Evolutionary conservation across 1,140 invertebrate species (phyloP).

Genomic region (Steinernema khuongi): DNA sequence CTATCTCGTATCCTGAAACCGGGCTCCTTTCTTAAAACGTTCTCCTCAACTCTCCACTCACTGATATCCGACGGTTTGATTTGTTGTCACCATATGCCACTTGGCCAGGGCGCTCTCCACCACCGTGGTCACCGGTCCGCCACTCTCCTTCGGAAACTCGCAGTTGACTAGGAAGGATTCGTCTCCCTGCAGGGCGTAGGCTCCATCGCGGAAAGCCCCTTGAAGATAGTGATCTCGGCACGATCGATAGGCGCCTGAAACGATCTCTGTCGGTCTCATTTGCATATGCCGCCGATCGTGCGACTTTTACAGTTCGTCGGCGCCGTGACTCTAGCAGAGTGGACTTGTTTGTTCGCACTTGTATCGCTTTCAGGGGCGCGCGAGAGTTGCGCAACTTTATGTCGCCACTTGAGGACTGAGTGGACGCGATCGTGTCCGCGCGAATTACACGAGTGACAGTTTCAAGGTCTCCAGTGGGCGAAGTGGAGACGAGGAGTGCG

Average conservation of each 20-base stretch:
- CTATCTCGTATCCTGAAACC: not conserved
- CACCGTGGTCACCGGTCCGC: not conserved
- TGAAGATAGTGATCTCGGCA: slow-evolving; percentile 9
- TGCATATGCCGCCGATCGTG: too few relatives aligned
- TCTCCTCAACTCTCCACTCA: not conserved
- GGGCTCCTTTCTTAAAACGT: not conserved
- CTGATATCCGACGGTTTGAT: not conserved
- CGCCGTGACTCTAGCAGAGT: too few relatives aligned
- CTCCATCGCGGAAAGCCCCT: not conserved
- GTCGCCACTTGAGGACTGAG: too few relatives aligned
- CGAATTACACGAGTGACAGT: too few relatives aligned
- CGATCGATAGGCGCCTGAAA: slow-evolving; percentile 3
- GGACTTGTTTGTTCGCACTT: too few relatives aligned
- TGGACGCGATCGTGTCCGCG: too few relatives aligned
- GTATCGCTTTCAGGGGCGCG: too few relatives aligned
- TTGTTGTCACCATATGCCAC: not conserved
- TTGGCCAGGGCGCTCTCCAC: not conserved
- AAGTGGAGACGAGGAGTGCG: too few relatives aligned
- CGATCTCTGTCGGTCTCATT: too few relatives aligned
- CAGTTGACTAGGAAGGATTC: not conserved
- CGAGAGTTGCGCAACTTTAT: too few relatives aligned
- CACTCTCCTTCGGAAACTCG: not conserved
- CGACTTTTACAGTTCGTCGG: too few relatives aligned
- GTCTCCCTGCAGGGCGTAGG: not conserved
- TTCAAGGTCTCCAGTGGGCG: too few relatives aligned